A percentile compares a stretch with the other conserved stretches of the same genome.
Evolutionary conservation across 2,113 vertebrate genomes (phyloP).

Genomic region (Gallinago media): DNA sequence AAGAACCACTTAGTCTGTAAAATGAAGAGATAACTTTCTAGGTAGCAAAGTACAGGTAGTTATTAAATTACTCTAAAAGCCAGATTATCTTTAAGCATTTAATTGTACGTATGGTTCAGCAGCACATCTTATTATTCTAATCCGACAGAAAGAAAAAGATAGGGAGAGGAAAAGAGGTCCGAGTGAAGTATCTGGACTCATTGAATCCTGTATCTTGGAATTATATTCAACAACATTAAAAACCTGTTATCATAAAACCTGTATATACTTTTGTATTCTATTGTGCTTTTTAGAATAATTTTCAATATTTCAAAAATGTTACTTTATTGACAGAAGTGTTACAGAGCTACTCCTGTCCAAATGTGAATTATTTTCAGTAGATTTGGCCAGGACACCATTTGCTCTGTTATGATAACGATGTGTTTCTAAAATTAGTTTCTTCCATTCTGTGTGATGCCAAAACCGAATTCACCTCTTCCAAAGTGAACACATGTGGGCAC

Average conservation of each 20-base stretch:
- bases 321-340: not conserved
- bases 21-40: not conserved
- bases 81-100: not conserved
- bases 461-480: not conserved
- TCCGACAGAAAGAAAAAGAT: not conserved
- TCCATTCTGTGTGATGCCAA: not conserved
- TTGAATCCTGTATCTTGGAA: not conserved
- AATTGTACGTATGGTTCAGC: not conserved
- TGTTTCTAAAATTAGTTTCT: not conserved
- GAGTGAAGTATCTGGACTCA: not conserved
- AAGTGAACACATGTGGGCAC: not conserved
- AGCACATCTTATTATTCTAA: not conserved
- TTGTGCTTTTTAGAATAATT: not conserved
- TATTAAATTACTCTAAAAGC: not conserved
- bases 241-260: not conserved
- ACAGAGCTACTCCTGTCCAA: not conserved
- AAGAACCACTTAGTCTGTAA: not conserved
- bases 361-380: not conserved
- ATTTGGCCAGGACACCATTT: not conserved
- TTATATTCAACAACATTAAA: not conserved
- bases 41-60: not conserved
- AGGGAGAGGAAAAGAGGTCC: not conserved
- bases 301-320: not conserved
- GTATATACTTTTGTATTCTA: not conserved
- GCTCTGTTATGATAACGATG: accelerated